Evolutionary conservation across 2,113 vertebrate genomes (phyloP), one percentile per base, ranked within the genome.

Genomic region (Seriola quinqueradiata): DNA sequence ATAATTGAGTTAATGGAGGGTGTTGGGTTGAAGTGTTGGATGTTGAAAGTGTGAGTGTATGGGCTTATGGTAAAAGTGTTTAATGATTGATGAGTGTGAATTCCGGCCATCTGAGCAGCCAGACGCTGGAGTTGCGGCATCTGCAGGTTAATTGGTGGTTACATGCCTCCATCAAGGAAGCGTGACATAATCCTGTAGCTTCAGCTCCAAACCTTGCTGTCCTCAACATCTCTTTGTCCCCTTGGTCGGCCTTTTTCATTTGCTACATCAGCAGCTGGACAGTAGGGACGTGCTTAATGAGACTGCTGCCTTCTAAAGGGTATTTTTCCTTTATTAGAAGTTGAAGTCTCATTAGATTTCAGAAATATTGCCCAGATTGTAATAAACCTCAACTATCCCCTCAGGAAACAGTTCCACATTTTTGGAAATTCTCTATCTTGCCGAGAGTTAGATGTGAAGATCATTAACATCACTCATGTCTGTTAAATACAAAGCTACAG

Each of bases 1-100:
- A 50, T 77, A 64, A 67, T 76, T 75, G 75, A 78, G 57, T 80
- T 82, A 66, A 84, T 68, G 63, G 44, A 36, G 48, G 42, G 50
- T 77, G 61, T 38, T 58, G 67, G 40, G 66, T 55, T 59, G 36
- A 79, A 64, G 50, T 77, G 61, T 42, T 58, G 67, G 40, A 59
- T 28, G 66, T 55, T 59, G 23, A 61, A 71, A 60, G 80, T 67
- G 61, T 48, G 59, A 57, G n/a, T 65, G 9, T 55, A 13, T 67
- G 44, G 36, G 38, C 36, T 81, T 65, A 5, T 3, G 68, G 7
- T 28, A 7, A 57, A 72, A 54, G 17, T 73, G 58, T 44, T 76
- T 23, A 83, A 38, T 28, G 70, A 83, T 59, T 19, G 46, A 52
- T 2, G 21, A 74, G 79, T 61, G 70, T 61, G 68, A 75, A 75